Percentiles rank a stretch among this genome's conserved stretches.
phyloP scores from a whole-genome alignment of 2,797 vertebrate genomes.

The Pitangus sulphuratus region DNA sequence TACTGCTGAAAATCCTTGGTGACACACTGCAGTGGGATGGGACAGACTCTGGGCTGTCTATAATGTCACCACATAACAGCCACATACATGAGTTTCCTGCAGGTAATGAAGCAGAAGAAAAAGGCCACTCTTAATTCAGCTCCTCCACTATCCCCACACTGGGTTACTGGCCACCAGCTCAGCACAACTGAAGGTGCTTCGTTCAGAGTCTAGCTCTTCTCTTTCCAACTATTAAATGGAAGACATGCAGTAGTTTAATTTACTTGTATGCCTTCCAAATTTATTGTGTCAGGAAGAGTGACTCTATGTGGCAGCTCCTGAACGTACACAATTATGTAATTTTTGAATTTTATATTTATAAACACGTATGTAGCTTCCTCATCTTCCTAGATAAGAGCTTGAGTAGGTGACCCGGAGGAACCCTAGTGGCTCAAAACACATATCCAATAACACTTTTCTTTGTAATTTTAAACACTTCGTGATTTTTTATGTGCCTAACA shows the following conservation, averaged over 20 bases:
- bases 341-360: background rate
- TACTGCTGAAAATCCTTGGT: background rate
- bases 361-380: rapidly evolving
- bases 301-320: background rate
- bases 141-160: background rate
- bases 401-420: background rate
- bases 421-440: background rate
- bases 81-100: background rate
- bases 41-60: background rate
- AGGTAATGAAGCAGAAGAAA: background rate
- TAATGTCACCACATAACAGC: background rate
- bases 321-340: rapidly evolving
- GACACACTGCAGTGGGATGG: background rate
- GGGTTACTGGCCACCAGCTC: background rate
- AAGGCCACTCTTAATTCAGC: background rate
- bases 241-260: rapidly evolving
- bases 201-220: background rate
- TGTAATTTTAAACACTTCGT: background rate
- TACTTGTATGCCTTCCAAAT: background rate
- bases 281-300: background rate
- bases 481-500: background rate
- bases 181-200: background rate
- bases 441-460: background rate
- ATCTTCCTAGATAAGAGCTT: background rate
- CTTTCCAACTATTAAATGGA: rapidly evolving